Evolutionary conservation across 2,888 invertebrate genomes (phyloP), one percentile per base, ranked within the genome.

Genomic region (Augiades crinisus): DNA sequence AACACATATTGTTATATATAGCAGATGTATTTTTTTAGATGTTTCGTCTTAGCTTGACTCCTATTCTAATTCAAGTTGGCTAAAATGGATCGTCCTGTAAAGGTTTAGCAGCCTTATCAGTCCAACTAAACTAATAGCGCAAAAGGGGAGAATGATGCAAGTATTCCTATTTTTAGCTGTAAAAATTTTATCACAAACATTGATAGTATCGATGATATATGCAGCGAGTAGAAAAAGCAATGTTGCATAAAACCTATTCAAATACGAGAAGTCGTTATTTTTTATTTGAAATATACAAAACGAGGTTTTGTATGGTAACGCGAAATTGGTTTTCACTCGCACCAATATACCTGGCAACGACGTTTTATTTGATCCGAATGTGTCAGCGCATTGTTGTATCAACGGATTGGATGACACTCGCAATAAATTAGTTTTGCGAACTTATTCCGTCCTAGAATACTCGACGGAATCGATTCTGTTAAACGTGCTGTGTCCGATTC

Each of bases 281-380:
- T 74, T 73, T 72, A 71, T 75, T 74, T 65, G 69, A 70, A 73
- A 65, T 62, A 64, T 62, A 57, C 56, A 59, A 64, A 67, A 68
- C 68, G 65, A 64, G 67, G 68, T 70, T 66, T 61, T 60, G 63
- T 65, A 65, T 64, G 67, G 57, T 57, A 58, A 59, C 58, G 57
- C 58, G 67, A 73, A 77, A 79, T 79, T 80, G 80, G 72, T 78
- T 81, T 82, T 78, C 70, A 41, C 22, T 24, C 12, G 33, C 12
- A 33, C 24, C 49, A 41, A 40, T 33, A 24, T 24, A 3, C 10
- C 21, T 24, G 4, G 24, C 16, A 21, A 33, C 7, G 13, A 10
- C 33, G 10, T 40, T 49, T 38, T 33, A 41, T 41, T 41, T 41
- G 41, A 17, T 24, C 34, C 41, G 22, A 36, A 50, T 41, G 27